phyloP scores from a whole-genome alignment of 2,888 invertebrate species.

The Drosophila kanekoi region DNA sequence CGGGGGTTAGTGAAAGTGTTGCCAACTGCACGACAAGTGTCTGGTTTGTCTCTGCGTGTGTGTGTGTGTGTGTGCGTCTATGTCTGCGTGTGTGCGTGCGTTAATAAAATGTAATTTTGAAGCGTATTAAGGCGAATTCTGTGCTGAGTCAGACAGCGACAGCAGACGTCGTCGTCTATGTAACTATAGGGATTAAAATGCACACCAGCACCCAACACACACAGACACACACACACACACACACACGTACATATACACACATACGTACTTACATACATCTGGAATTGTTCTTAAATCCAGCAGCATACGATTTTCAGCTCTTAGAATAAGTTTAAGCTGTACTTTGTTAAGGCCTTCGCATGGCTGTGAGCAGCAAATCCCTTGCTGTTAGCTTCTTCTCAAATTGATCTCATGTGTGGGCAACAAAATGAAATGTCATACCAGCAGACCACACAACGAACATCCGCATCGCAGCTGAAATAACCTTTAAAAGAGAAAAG shows the following conservation, averaged over 20 bases:
- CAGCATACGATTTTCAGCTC: background rate
- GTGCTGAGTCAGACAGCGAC: constrained; percentile 55
- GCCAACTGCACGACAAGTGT: constrained; percentile 55
- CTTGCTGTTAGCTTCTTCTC: background rate
- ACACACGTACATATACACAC: background rate
- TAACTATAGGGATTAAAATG: constrained; percentile 52
- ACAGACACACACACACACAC: background rate
- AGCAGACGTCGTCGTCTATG: constrained; percentile 35
- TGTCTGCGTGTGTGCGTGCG: constrained; percentile 59
- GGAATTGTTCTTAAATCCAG: constrained; percentile 7
- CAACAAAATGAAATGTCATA: background rate
- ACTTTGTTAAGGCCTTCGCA: no score
- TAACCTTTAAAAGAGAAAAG: constrained; percentile 4
- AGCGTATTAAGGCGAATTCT: constrained; percentile 66
- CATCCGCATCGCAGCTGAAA: background rate
- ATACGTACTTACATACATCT: background rate
- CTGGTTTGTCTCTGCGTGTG: constrained; percentile 24
- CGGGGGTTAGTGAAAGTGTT: constrained; percentile 67
- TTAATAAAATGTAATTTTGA: constrained; percentile 75
- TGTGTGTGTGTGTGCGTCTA: constrained; percentile 17
- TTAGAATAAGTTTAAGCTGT: constrained; percentile 2
- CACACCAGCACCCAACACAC: constrained; percentile 20
- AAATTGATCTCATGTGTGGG: background rate
- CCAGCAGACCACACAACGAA: background rate
- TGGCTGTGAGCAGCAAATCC: no score